Evolutionary conservation across 2,888 invertebrate species (phyloP).

Genomic region (Kuschelorhynchus macadamiae): DNA sequence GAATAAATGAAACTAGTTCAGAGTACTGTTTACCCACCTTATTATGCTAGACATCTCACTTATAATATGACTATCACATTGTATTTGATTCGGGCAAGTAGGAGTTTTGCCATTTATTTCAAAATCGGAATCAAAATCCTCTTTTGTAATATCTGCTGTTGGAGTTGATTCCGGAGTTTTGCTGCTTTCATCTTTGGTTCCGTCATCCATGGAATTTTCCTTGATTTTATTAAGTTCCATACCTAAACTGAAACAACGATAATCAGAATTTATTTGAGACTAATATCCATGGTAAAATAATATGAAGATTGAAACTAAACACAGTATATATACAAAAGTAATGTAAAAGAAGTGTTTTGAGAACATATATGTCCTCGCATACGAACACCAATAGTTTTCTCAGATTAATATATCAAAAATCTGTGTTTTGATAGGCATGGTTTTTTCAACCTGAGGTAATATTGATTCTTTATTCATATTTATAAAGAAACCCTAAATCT

Average conservation of each 20-base stretch:
- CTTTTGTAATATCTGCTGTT: conserved; percentile 8
- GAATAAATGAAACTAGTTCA: too few species aligned
- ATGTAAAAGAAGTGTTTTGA: too few species aligned
- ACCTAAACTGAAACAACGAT: conserved; percentile 61
- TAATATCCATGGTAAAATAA: too few species aligned
- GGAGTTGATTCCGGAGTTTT: conserved; percentile 6
- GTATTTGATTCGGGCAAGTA: neutral
- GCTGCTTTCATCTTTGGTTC: conserved; percentile 9
- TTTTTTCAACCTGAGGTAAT: too few species aligned
- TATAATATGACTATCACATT: conserved; percentile 8
- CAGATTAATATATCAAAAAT: conserved; percentile 1
- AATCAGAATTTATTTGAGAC: too few species aligned
- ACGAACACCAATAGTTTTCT: too few species aligned
- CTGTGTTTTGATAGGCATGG: too few species aligned
- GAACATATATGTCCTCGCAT: too few species aligned
- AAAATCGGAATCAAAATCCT: conserved; percentile 23
- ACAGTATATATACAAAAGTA: too few species aligned
- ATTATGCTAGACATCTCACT: conserved; percentile 25
- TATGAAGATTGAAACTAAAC: too few species aligned
- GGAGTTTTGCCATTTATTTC: neutral
- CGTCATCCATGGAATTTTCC: conserved; percentile 59
- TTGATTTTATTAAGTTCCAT: conserved; percentile 66
- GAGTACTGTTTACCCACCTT: conserved; percentile 14
- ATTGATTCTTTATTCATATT: too few species aligned
- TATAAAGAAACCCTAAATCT: too few species aligned